Conservation (phyloP, 2,797 vertebrate species). For the Spatula versicolor region DNA sequence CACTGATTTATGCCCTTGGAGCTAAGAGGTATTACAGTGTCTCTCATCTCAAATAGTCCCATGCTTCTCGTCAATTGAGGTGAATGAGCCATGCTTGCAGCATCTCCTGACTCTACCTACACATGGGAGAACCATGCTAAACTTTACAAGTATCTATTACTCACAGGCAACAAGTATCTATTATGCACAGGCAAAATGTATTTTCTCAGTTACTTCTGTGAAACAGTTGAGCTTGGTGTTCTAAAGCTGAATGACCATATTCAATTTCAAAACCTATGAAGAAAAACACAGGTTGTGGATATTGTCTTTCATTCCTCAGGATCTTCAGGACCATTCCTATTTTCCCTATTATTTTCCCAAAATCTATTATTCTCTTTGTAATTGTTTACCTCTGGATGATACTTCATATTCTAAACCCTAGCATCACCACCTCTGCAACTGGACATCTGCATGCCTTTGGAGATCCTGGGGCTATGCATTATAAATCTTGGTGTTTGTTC, state of each 20-base stretch:
- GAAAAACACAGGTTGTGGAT: neutral
- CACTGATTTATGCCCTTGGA: neutral
- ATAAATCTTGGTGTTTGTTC: neutral
- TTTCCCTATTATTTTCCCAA: neutral
- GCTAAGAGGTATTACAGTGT: neutral
- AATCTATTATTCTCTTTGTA: neutral
- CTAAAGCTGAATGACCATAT: neutral
- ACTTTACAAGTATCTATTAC: neutral
- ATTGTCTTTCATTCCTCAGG: neutral
- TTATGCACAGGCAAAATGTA: neutral
- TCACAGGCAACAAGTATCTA: neutral
- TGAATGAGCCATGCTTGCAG: neutral
- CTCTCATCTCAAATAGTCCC: neutral
- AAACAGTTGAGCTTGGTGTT: neutral
- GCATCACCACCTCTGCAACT: neutral
- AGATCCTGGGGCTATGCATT: neutral
- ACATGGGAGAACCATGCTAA: neutral
- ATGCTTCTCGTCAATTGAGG: neutral
- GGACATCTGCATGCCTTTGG: neutral
- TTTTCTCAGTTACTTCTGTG: constrained; percentile 1
- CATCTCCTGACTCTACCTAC: neutral
- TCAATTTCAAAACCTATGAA: neutral
- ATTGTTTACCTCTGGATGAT: neutral
- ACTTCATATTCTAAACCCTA: neutral
- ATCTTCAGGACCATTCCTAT: neutral